Percentiles rank a stretch among this genome's conserved stretches.
Evolutionary conservation across 2,888 invertebrate species (phyloP).

Genomic region (Rapana venosa): DNA sequence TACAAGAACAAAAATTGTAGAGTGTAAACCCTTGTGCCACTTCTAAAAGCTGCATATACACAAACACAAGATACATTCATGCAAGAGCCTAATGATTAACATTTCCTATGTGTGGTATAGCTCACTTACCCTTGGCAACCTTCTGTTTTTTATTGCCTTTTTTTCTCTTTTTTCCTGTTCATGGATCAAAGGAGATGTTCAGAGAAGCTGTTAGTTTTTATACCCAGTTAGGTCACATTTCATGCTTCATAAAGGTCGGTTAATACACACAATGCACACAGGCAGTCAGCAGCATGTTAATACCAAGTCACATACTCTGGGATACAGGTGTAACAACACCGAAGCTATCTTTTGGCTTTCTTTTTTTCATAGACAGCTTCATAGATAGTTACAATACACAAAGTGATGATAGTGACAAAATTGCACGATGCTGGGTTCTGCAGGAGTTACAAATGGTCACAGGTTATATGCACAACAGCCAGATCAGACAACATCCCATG

Average conservation of each 20-base stretch:
- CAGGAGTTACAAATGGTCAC: not conserved
- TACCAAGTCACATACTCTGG: not conserved
- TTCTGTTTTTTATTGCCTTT: conserved; percentile 19
- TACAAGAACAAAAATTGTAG: not conserved
- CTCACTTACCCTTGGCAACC: conserved; percentile 26
- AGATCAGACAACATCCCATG: not conserved
- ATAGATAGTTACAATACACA: no score
- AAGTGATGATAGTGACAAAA: no score
- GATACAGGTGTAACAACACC: not conserved
- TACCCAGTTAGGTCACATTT: not conserved
- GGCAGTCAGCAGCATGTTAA: not conserved
- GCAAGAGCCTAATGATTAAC: not conserved
- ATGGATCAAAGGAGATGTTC: not conserved
- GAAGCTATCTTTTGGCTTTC: no score
- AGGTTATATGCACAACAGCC: not conserved
- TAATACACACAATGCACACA: not conserved
- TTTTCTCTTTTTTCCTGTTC: conserved; percentile 33
- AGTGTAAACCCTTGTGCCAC: not conserved
- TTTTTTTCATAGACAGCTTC: no score
- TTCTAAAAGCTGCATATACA: not conserved
- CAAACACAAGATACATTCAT: conserved; percentile 10
- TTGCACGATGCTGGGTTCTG: no score
- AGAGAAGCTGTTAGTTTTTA: not conserved
- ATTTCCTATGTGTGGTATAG: not conserved
- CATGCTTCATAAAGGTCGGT: not conserved